phyloP scores from a whole-genome alignment of 1,140 invertebrate species.

The Atta colombica region DNA sequence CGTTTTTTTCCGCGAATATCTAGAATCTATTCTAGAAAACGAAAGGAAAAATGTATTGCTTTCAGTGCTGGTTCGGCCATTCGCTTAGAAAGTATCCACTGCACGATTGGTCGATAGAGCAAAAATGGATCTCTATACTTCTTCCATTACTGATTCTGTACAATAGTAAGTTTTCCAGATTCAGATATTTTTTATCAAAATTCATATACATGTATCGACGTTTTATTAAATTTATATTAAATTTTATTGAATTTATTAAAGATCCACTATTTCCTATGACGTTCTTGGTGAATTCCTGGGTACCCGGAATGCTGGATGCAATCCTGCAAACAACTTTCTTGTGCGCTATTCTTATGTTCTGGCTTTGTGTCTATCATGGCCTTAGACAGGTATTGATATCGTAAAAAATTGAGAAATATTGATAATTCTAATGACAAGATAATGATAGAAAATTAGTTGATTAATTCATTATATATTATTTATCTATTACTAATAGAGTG shows the following conservation, averaged over 20 bases:
- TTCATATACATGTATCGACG: neutral
- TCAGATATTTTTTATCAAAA: neutral
- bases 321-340: constrained; percentile 96
- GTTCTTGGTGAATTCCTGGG: constrained; percentile 95
- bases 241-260: constrained; percentile 88
- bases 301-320: constrained; percentile 96
- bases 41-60: constrained; percentile 55
- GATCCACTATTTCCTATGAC: constrained; percentile 97
- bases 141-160: constrained; percentile 96
- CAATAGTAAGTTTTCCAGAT: constrained; percentile 91
- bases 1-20: neutral
- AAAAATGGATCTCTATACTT: constrained; percentile 97
- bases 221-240: constrained; percentile 86
- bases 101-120: constrained; percentile 98
- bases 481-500: neutral
- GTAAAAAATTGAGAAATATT: constrained; percentile 16
- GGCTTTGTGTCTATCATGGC: constrained; percentile 98
- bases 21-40: constrained; percentile 23
- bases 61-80: constrained; percentile 97
- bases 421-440: neutral
- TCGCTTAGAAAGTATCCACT: constrained; percentile 95
- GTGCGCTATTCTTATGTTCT: constrained; percentile 95
- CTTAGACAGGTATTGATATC: constrained; percentile 92
- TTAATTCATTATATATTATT: neutral
- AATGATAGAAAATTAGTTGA: neutral